phyloP scores from a whole-genome alignment of 2,113 vertebrate genomes.

The Lagenorhynchus albirostris region DNA sequence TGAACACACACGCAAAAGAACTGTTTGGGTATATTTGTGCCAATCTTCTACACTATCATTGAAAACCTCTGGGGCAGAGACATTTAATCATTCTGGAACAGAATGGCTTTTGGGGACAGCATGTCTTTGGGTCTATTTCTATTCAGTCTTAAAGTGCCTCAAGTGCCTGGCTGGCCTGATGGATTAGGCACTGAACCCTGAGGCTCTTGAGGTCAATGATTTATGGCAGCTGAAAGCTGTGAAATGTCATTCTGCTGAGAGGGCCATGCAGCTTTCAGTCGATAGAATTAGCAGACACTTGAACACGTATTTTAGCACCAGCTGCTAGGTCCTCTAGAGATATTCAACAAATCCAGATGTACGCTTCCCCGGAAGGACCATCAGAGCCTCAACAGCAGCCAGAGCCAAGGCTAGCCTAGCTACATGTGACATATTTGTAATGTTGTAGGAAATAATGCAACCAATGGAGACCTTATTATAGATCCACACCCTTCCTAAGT shows the following conservation, averaged over 20 bases:
- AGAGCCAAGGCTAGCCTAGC: background rate
- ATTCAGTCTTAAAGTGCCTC: slow-evolving; percentile 57
- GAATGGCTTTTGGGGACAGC: slow-evolving; percentile 68
- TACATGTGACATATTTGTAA: background rate
- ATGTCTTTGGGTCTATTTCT: slow-evolving; percentile 69
- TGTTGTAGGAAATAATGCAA: background rate
- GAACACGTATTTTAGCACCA: slow-evolving; percentile 52
- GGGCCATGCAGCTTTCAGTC: background rate
- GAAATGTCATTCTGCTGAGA: slow-evolving; percentile 64
- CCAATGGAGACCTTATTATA: background rate
- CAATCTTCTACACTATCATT: slow-evolving; percentile 38
- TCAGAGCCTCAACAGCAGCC: slow-evolving; percentile 15
- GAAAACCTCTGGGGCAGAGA: slow-evolving; percentile 42
- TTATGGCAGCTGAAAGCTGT: slow-evolving; percentile 71
- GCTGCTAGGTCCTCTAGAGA: slow-evolving; percentile 48
- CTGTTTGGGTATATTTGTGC: slow-evolving; percentile 20
- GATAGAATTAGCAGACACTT: slow-evolving; percentile 63
- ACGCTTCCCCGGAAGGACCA: slow-evolving; percentile 29
- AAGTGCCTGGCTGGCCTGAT: slow-evolving; percentile 64
- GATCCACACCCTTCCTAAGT: background rate
- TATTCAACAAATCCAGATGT: slow-evolving; percentile 35
- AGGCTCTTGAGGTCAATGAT: slow-evolving; percentile 66
- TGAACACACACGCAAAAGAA: slow-evolving; percentile 28
- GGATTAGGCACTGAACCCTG: slow-evolving; percentile 64
- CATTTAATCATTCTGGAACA: slow-evolving; percentile 55